Percentiles rank a stretch among this genome's conserved stretches.
These are phyloP conservation scores for Myoxocephalus aenaeus DNA, from an alignment of 2,797 vertebrate genomes.

Conservation along the genomic window DNA sequence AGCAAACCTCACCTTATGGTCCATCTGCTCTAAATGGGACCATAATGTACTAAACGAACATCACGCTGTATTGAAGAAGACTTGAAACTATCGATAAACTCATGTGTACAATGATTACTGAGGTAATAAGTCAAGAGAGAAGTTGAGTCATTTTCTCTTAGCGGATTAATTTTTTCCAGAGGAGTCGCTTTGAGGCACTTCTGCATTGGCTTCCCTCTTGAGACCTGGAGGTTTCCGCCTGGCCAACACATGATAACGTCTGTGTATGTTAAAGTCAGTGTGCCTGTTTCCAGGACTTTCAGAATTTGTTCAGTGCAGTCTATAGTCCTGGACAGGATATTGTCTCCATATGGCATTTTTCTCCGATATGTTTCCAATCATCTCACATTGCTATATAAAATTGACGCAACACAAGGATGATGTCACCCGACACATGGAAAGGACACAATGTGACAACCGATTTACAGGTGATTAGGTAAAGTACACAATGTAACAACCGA, in stretches of 20 bases:
- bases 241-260: slow-evolving; percentile 28
- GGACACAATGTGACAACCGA: not conserved
- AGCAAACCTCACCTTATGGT: not conserved
- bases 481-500: not conserved
- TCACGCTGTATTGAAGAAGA: too few relatives aligned
- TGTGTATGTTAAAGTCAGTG: slow-evolving; percentile 27
- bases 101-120: not conserved
- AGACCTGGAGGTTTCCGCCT: not conserved
- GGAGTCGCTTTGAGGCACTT: not conserved
- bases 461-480: slow-evolving; percentile 15
- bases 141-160: not conserved
- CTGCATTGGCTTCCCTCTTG: not conserved
- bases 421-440: slow-evolving; percentile 29
- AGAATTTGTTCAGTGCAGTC: slow-evolving; percentile 32
- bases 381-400: slow-evolving; percentile 51
- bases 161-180: not conserved
- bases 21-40: too few relatives aligned
- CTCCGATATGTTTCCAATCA: slow-evolving; percentile 62
- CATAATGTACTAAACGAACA: too few relatives aligned
- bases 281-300: slow-evolving; percentile 39
- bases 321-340: slow-evolving; percentile 52
- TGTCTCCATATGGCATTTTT: slow-evolving; percentile 65
- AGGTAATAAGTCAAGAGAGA: not conserved
- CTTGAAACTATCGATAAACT: not conserved
- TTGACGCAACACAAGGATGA: slow-evolving; percentile 28